phyloP scores from a whole-genome alignment of 2,888 invertebrate species.

The Zootermopsis nevadensis region DNA sequence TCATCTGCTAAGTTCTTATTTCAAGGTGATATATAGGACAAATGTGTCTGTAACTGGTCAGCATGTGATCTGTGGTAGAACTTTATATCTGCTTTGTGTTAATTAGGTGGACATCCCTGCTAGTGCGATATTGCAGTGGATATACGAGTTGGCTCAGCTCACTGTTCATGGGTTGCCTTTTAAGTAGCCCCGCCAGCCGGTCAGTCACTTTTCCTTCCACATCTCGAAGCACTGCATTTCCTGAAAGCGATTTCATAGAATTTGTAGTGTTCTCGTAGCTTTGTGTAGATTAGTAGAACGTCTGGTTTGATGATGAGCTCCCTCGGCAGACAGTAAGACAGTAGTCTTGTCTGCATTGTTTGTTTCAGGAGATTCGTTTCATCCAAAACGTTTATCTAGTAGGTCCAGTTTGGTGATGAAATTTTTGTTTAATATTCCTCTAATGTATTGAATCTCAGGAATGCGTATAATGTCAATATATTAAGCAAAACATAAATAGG shows the following conservation, averaged over 20 bases:
- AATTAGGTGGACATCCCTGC: slow-evolving; percentile 17
- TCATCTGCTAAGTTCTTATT: no score
- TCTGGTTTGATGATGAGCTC: neutral
- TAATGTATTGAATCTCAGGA: no score
- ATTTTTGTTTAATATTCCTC: no score
- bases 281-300: neutral
- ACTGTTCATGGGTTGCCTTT: slow-evolving; percentile 43
- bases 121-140: neutral
- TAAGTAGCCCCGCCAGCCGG: slow-evolving; percentile 35
- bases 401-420: no score
- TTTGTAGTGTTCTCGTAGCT: slow-evolving; percentile 13
- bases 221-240: slow-evolving; percentile 10
- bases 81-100: neutral
- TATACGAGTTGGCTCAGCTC: neutral
- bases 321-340: neutral
- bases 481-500: no score
- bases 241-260: slow-evolving; percentile 13
- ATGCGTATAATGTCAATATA: no score
- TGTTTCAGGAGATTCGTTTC: neutral
- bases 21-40: no score
- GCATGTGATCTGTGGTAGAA: no score
- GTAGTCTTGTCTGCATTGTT: slow-evolving; percentile 1
- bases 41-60: no score
- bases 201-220: slow-evolving; percentile 39
- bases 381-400: neutral